Evolutionary conservation across 1,140 invertebrate genomes (phyloP).

Genomic region (Drosophila lini): DNA sequence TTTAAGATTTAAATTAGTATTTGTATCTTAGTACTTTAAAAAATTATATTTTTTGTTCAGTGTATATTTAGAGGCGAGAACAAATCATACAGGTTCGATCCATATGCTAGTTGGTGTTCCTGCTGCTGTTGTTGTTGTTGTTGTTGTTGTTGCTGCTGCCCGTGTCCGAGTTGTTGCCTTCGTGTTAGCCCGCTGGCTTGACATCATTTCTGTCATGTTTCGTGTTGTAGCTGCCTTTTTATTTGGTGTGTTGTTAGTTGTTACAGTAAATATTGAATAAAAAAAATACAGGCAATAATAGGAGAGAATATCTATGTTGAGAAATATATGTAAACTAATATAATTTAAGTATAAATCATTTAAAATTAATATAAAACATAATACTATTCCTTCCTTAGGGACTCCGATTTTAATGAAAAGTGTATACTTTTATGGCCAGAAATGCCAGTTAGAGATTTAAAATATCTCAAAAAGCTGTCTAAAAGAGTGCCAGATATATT

Average conservation of each 20-base stretch:
- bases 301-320: background rate
- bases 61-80: slow-evolving; percentile 16
- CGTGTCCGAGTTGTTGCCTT: slow-evolving; percentile 41
- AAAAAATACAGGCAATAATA: background rate
- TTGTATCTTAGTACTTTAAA: background rate
- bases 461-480: background rate
- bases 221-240: slow-evolving; percentile 43
- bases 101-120: slow-evolving; percentile 50
- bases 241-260: slow-evolving; percentile 39
- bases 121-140: slow-evolving; percentile 44
- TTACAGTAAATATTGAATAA: slow-evolving; percentile 26
- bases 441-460: background rate
- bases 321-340: background rate
- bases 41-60: background rate
- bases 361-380: background rate
- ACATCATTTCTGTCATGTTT: slow-evolving; percentile 78
- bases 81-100: slow-evolving; percentile 39
- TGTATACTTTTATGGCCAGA: background rate
- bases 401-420: background rate
- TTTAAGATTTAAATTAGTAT: background rate
- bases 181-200: slow-evolving; percentile 68
- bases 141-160: slow-evolving; percentile 44
- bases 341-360: background rate
- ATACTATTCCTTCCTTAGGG: too few species aligned
- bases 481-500: background rate